These are phyloP conservation scores for Cygnus buccinator DNA, from an alignment of 2,113 vertebrate species.

Conservation along the genomic window DNA sequence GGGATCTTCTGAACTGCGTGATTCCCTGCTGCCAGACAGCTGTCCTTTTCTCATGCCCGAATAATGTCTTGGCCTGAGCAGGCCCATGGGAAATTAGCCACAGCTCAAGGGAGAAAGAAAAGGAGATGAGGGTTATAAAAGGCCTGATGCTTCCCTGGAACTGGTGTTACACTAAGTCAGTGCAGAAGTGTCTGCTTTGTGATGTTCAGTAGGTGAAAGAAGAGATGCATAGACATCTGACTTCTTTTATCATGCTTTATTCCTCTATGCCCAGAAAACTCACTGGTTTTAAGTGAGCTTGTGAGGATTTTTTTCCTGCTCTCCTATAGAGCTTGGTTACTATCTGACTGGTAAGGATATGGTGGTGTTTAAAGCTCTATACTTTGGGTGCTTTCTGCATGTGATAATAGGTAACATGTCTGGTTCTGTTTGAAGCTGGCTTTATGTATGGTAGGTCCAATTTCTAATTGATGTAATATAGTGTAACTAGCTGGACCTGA, in stretches of 20 bases:
- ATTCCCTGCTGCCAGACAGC: background rate
- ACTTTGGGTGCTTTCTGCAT: background rate
- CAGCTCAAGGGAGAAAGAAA: background rate
- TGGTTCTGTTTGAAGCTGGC: background rate
- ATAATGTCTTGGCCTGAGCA: background rate
- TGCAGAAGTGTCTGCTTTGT: background rate
- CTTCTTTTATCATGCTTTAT: background rate
- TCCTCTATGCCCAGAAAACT: background rate
- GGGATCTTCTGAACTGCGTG: background rate
- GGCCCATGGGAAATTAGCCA: background rate
- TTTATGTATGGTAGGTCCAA: background rate
- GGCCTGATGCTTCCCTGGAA: background rate
- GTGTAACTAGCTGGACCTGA: background rate
- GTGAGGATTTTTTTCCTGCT: background rate
- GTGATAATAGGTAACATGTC: background rate
- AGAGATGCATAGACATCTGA: background rate
- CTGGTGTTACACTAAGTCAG: background rate
- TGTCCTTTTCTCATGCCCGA: background rate
- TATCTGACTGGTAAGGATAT: background rate
- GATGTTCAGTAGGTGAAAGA: background rate
- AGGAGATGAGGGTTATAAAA: background rate
- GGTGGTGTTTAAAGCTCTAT: rapidly evolving
- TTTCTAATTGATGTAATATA: background rate
- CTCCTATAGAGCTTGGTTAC: background rate
- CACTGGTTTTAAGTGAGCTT: background rate